Conservation (phyloP, 2,797 vertebrate genomes). For the Mormyrops attenuatus region DNA sequence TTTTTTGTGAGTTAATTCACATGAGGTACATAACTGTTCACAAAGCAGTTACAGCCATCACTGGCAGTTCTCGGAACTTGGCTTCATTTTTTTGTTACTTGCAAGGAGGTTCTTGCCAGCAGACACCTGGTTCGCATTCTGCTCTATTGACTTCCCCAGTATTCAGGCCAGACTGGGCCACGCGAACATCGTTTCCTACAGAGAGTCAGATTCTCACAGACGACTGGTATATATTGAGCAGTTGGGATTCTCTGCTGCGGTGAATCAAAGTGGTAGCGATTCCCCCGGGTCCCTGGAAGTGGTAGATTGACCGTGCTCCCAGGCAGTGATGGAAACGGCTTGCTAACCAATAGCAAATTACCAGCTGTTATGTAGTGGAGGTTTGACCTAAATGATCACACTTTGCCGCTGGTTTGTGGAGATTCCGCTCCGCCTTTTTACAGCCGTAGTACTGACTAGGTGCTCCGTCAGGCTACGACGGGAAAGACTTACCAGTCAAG, state of each 20-base stretch:
- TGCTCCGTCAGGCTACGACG: not conserved
- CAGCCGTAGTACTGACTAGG: not conserved
- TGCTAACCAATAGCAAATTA: not conserved
- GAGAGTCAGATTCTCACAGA: not conserved
- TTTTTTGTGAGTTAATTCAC: not conserved
- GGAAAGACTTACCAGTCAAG: not conserved
- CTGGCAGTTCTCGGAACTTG: not conserved
- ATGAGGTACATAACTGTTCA: not conserved
- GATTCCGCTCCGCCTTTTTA: not conserved
- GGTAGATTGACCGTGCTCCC: not conserved
- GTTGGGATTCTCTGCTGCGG: not conserved
- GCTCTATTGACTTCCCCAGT: not conserved
- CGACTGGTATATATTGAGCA: not conserved
- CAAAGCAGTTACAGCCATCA: slow-evolving; percentile 6
- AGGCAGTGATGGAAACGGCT: not conserved
- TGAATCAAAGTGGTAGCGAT: not conserved
- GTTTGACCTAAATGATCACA: not conserved
- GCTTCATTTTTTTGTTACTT: not conserved
- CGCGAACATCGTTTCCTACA: not conserved
- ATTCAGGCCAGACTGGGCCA: not conserved
- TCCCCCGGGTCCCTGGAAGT: not conserved
- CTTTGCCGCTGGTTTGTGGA: not conserved
- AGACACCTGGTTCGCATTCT: not conserved
- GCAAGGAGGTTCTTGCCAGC: not conserved
- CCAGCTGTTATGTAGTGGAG: not conserved